These are phyloP conservation scores for Tuta absoluta DNA, from an alignment of 2,888 invertebrate species.

Conservation along the genomic window DNA sequence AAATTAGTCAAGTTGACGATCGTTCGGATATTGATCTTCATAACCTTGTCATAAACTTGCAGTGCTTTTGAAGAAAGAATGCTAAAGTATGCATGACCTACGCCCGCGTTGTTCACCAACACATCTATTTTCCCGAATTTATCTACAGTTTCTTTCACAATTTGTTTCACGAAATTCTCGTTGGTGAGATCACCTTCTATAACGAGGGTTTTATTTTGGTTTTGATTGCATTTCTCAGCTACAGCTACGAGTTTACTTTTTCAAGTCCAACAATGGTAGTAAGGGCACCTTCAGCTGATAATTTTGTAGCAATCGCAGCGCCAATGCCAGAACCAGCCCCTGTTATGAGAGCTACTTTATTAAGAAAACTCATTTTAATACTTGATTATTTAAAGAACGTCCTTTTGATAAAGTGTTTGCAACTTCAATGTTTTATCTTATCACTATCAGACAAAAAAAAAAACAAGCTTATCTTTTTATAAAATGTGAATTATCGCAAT, in stretches of 20 bases:
- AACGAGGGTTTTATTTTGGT: constrained; percentile 25
- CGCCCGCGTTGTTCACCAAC: constrained; percentile 36
- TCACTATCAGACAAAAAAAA: too few relatives aligned
- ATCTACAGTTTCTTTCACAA: constrained; percentile 30
- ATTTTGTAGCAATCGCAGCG: constrained; percentile 79
- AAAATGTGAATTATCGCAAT: too few relatives aligned
- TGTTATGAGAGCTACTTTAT: constrained; percentile 63
- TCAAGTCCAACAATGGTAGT: constrained; percentile 83
- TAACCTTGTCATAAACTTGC: constrained; percentile 35
- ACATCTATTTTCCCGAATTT: constrained; percentile 34
- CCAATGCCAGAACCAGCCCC: constrained; percentile 85
- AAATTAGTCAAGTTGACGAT: constrained; percentile 36
- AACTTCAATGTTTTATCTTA: neutral
- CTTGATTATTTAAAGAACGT: too few relatives aligned
- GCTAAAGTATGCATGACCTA: neutral
- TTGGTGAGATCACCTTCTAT: constrained; percentile 34
- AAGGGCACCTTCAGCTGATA: constrained; percentile 80
- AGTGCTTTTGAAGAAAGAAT: constrained; percentile 29
- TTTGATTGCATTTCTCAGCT: constrained; percentile 44
- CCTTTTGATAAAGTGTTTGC: too few relatives aligned
- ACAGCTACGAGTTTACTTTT: constrained; percentile 80
- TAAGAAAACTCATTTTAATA: constrained; percentile 35
- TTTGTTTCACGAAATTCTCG: constrained; percentile 31
- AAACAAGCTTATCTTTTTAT: too few relatives aligned
- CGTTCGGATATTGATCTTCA: constrained; percentile 37